Conservation (phyloP, 2,113 vertebrate genomes). For the Salminus brasiliensis region DNA sequence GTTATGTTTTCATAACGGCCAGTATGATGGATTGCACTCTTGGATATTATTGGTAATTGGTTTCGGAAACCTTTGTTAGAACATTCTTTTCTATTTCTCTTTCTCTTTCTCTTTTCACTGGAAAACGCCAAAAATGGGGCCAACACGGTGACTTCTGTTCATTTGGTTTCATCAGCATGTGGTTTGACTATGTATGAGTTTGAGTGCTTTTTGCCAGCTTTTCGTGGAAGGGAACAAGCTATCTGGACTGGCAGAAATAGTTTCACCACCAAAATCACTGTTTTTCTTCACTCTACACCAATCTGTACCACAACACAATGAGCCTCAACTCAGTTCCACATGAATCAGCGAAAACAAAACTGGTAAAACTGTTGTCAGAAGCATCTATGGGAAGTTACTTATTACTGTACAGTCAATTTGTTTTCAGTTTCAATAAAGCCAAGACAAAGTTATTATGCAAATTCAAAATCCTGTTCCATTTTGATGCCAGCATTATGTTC, state of each 20-base stretch:
- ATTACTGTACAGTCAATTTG: constrained; percentile 43
- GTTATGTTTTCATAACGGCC: constrained; percentile 39
- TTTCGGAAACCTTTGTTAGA: constrained; percentile 17
- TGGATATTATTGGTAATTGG: constrained; percentile 41
- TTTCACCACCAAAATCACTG: constrained; percentile 48
- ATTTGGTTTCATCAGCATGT: constrained; percentile 70
- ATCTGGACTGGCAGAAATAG: constrained; percentile 51
- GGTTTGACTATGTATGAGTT: constrained; percentile 67
- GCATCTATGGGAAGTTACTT: constrained; percentile 36
- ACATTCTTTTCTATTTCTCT: constrained; percentile 19
- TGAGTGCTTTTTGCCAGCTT: not conserved
- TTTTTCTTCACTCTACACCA: constrained; percentile 52
- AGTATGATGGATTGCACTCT: constrained; percentile 42
- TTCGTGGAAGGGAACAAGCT: constrained; percentile 54
- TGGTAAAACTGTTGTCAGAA: constrained; percentile 29
- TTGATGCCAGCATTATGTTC: constrained; percentile 45
- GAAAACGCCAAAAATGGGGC: not conserved
- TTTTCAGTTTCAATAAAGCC: constrained; percentile 54
- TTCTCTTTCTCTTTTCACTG: constrained; percentile 8
- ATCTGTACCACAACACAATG: constrained; percentile 67
- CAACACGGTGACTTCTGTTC: constrained; percentile 13
- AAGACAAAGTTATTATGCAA: constrained; percentile 50
- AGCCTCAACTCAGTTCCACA: constrained; percentile 57
- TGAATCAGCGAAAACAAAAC: constrained; percentile 11
- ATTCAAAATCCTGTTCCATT: constrained; percentile 46